A percentile compares a stretch with the other conserved stretches of the same genome.
These are phyloP conservation scores for Adelosebastes latens DNA, from an alignment of 2,797 vertebrate genomes.

Conservation along the genomic window DNA sequence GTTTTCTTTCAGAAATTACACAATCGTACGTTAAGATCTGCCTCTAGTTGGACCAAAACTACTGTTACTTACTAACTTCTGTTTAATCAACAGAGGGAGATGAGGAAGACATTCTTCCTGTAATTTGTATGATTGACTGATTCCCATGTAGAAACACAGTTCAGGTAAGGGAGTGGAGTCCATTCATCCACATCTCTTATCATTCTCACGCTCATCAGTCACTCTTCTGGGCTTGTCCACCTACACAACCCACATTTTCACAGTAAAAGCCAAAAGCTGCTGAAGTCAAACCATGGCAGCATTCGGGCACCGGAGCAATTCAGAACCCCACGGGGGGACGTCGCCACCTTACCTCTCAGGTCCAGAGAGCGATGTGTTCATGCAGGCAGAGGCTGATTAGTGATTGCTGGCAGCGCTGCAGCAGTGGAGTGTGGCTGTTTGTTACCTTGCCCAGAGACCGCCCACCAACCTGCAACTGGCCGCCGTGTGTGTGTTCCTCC, in stretches of 20 bases:
- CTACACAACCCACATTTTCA: conserved; percentile 1
- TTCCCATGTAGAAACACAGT: neutral
- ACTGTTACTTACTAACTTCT: no score
- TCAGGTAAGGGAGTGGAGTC: neutral
- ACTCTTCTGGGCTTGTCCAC: conserved; percentile 1
- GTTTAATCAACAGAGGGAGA: neutral
- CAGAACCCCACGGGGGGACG: neutral
- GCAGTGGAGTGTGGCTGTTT: conserved; percentile 24
- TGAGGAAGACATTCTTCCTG: neutral
- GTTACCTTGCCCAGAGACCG: conserved; percentile 31
- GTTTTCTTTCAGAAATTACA: neutral
- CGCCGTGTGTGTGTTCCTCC: neutral
- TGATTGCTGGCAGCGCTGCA: conserved; percentile 33
- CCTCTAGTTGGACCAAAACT: neutral
- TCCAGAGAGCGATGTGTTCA: conserved; percentile 11
- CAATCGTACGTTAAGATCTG: neutral
- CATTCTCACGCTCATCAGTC: conserved; percentile 9
- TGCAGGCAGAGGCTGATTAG: conserved; percentile 45
- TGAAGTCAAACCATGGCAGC: conserved; percentile 8
- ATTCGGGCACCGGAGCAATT: conserved; percentile 11
- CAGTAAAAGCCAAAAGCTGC: conserved; percentile 1
- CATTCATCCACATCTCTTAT: conserved; percentile 15
- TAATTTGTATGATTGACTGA: neutral
- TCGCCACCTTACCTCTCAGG: conserved; percentile 5
- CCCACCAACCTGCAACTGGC: conserved; percentile 22